phyloP scores from a whole-genome alignment of 2,113 vertebrate genomes.

The Nannospalax galili region DNA sequence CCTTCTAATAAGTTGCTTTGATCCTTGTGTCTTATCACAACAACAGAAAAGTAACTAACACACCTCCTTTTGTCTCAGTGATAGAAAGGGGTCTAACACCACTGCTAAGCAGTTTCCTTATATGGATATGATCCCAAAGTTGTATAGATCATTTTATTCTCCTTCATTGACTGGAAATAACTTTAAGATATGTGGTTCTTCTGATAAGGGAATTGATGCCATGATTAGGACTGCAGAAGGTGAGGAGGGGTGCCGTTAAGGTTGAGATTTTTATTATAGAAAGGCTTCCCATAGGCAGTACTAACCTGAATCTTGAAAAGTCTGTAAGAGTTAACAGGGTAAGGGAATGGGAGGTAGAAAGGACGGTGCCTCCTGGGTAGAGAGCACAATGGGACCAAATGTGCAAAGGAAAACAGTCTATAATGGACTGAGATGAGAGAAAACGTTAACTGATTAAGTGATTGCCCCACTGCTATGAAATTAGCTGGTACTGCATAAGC shows the following conservation, averaged over 20 bases:
- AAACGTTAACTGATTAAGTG: background rate
- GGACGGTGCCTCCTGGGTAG: background rate
- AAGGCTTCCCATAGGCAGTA: background rate
- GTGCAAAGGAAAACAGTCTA: background rate
- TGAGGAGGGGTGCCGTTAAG: too few relatives aligned
- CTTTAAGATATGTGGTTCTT: background rate
- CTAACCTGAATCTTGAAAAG: background rate
- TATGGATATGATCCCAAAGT: too few relatives aligned
- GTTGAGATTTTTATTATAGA: background rate
- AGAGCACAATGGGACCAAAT: background rate
- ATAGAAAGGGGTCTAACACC: too few relatives aligned
- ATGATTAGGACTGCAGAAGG: background rate
- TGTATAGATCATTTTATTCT: too few relatives aligned
- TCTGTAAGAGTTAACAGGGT: background rate
- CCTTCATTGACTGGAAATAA: background rate
- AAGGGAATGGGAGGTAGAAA: background rate
- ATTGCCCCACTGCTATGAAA: background rate
- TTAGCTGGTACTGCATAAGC: background rate
- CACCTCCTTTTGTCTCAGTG: too few relatives aligned
- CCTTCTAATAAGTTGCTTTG: too few relatives aligned
- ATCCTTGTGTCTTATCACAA: background rate
- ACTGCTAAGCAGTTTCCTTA: too few relatives aligned
- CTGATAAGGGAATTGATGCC: background rate
- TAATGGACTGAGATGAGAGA: background rate
- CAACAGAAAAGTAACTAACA: too few relatives aligned